Percentiles rank a stretch among this genome's conserved stretches.
Evolutionary conservation across 2,797 vertebrate genomes (phyloP).

Genomic region (Falco biarmicus): DNA sequence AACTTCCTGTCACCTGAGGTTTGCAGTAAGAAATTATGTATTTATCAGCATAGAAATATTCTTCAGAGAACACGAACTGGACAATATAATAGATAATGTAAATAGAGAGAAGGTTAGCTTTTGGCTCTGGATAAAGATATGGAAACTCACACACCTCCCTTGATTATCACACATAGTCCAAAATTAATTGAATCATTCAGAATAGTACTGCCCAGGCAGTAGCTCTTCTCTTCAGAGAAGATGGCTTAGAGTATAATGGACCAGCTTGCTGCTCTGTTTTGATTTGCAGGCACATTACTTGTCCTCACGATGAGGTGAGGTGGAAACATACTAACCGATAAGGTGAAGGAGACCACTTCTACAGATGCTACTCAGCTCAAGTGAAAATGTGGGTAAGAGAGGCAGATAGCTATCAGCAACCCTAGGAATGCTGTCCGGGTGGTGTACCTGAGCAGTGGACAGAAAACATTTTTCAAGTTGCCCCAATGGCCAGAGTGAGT

Average conservation of each 20-base stretch:
- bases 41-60: conserved; percentile 19
- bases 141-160: background rate
- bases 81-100: background rate
- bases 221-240: background rate
- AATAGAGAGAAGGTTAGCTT: background rate
- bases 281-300: background rate
- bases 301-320: background rate
- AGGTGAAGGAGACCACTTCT: background rate
- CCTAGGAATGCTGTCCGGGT: background rate
- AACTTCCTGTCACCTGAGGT: conserved; percentile 53
- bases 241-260: background rate
- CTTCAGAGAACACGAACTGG: background rate
- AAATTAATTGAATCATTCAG: background rate
- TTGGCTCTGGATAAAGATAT: background rate
- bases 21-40: background rate
- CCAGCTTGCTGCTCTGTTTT: background rate
- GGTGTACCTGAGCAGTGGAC: background rate
- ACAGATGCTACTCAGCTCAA: background rate
- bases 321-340: background rate
- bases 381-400: background rate
- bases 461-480: background rate
- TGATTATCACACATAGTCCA: background rate
- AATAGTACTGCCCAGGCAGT: background rate
- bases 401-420: background rate
- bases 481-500: background rate